Conservation (phyloP, 1,140 invertebrate genomes). For the Drosophila parvula region DNA sequence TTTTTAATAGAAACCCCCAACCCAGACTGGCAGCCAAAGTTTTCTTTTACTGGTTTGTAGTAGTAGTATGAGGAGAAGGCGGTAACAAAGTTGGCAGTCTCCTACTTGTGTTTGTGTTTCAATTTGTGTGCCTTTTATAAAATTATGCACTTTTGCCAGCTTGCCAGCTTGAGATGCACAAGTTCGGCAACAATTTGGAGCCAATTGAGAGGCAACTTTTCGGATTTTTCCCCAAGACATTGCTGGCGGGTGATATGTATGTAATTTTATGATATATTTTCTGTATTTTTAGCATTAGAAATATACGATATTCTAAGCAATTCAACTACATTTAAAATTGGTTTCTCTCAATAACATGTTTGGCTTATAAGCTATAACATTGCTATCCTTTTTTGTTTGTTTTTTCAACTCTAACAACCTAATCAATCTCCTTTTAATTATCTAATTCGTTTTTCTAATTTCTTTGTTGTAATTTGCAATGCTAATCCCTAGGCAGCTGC, state of each 20-base stretch:
- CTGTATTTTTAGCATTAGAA: neutral
- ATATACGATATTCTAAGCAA: neutral
- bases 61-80: neutral
- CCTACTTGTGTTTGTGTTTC: slow-evolving; percentile 71
- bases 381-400: no score
- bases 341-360: neutral
- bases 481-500: slow-evolving; percentile 35
- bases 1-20: slow-evolving; percentile 73
- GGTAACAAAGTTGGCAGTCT: neutral
- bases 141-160: slow-evolving; percentile 79
- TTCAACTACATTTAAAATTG: no score
- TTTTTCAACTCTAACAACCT: no score
- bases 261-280: neutral
- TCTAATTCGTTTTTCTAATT: slow-evolving; percentile 36
- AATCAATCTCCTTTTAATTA: slow-evolving; percentile 38
- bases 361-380: neutral
- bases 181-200: slow-evolving; percentile 40
- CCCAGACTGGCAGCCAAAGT: slow-evolving; percentile 59
- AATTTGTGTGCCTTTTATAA: slow-evolving; percentile 77
- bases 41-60: slow-evolving; percentile 48
- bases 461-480: slow-evolving; percentile 38
- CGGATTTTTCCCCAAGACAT: neutral
- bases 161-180: slow-evolving; percentile 30
- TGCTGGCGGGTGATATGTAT: neutral
- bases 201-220: slow-evolving; percentile 49